Percentiles rank a stretch among this genome's conserved stretches.
Conservation (phyloP, 2,113 vertebrate species). For the Xenus cinereus region DNA sequence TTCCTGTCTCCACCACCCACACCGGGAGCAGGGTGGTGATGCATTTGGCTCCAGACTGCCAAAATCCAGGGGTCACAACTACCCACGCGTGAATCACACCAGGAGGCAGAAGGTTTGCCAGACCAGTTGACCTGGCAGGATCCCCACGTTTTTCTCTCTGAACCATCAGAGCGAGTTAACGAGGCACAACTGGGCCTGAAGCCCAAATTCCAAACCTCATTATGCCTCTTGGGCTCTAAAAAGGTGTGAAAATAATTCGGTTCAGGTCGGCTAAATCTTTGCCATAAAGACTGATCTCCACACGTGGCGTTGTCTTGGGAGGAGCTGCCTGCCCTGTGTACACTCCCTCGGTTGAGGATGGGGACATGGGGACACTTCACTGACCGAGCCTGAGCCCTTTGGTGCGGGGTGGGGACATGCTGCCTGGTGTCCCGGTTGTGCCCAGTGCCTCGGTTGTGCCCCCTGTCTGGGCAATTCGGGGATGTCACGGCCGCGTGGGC, state of each 20-base stretch:
- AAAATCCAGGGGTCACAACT: background rate
- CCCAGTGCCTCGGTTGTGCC: fast-evolving
- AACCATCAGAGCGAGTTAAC: background rate
- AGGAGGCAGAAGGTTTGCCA: background rate
- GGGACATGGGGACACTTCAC: background rate
- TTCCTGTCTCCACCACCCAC: background rate
- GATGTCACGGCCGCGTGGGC: fast-evolving
- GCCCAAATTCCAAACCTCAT: background rate
- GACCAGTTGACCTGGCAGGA: background rate
- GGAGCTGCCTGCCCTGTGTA: fast-evolving
- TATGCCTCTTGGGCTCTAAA: background rate
- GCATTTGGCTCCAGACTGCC: background rate
- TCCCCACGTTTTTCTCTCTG: background rate
- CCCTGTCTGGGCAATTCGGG: fast-evolving
- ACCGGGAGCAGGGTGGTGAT: background rate
- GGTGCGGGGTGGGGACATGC: fast-evolving
- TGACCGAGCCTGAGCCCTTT: background rate
- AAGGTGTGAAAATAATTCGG: background rate
- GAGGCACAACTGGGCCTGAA: background rate
- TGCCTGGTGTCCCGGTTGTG: fast-evolving
- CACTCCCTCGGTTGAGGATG: background rate
- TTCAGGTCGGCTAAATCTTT: background rate
- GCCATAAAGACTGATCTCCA: fast-evolving
- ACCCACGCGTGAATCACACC: fast-evolving
- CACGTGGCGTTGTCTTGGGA: fast-evolving